Evolutionary conservation across 2,888 invertebrate genomes (phyloP), one percentile per base, ranked within the genome.

Genomic region (Brachyptera risi): DNA sequence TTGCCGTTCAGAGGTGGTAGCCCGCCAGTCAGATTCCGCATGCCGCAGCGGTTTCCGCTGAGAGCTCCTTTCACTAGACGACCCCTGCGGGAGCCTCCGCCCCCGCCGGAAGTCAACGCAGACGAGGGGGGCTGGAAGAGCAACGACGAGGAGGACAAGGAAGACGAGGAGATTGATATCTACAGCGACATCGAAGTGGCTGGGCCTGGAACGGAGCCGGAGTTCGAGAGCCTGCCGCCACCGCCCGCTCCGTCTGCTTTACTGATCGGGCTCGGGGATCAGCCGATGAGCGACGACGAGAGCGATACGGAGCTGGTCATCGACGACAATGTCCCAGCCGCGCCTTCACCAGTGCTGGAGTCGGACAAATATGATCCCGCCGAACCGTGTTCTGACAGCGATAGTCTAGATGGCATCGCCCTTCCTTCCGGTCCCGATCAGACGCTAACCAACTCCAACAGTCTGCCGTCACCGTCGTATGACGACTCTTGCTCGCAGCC

Each of bases 131-230:
- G 50, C n/a, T 49, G 63, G 21, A 51, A 50, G 38, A 37, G 37
- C n/a, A 26, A 51, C 19, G 56, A 47, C 3, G 60, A 60, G 3
- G 58, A 64, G 19, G 51, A 61, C 5, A 63, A 68, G 23, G 71
- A 70, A 47, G 69, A 70, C 42, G 73, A 73, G 40, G 83, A 84
- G 64, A 76, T 81, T 38, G 83, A 85, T 67, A 80, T 84, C 66
- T 85, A 84, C 68, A 81, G 83, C 65, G 84, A 85, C 65, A 82
- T 84, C 47, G 83, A 83, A 69, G 76, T 69, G 17, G 68, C 44
- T 66, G 56, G 50, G 50, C 40, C 13, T 40, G 54, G 5, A 50
- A 47, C 24, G 54, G 58, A 5, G 49, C 51, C n/a, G 21, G 35
- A 27, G 17, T 60, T 63, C 42, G 62, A 61, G 26, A 67, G 67